These are phyloP conservation scores for Nephrotoma appendiculata DNA, from an alignment of 2,888 invertebrate species.

Conservation along the genomic window DNA sequence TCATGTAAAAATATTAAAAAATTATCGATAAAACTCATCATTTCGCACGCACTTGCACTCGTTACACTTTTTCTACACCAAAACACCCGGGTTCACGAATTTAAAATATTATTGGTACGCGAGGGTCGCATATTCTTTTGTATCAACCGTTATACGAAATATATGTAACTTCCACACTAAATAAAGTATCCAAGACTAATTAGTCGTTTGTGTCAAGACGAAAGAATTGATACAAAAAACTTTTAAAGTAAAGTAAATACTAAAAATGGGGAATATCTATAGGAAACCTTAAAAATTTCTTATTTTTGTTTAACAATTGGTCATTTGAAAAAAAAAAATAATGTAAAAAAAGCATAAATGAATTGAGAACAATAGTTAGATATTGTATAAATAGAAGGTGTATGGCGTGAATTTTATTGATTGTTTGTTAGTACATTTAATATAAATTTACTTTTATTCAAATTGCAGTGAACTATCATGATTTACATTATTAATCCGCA, in stretches of 20 bases:
- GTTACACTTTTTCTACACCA: not conserved
- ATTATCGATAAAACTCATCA: not conserved
- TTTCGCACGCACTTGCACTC: not conserved
- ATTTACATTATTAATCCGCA: not conserved
- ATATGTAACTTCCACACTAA: not conserved
- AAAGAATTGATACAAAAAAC: not conserved
- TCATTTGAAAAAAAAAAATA: not conserved
- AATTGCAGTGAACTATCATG: not conserved
- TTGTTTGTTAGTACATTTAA: not conserved
- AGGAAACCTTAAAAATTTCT: not conserved
- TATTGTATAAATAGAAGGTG: not conserved
- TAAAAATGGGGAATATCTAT: not conserved
- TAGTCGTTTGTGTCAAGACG: not conserved
- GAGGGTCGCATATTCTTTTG: not conserved
- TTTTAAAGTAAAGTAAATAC: not conserved
- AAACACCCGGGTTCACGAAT: not conserved
- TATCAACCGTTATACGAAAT: not conserved
- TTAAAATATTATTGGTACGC: not conserved
- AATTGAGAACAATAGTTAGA: not conserved
- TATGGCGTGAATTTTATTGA: not conserved
- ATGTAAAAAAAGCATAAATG: not conserved
- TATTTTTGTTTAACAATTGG: not conserved
- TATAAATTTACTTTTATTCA: not conserved
- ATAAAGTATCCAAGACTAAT: not conserved
- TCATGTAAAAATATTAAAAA: slow-evolving; percentile 1